A percentile compares a stretch with the other conserved stretches of the same genome.
These are phyloP conservation scores for Gymnocheta viridis DNA, from an alignment of 2,888 invertebrate genomes.

Conservation along the genomic window DNA sequence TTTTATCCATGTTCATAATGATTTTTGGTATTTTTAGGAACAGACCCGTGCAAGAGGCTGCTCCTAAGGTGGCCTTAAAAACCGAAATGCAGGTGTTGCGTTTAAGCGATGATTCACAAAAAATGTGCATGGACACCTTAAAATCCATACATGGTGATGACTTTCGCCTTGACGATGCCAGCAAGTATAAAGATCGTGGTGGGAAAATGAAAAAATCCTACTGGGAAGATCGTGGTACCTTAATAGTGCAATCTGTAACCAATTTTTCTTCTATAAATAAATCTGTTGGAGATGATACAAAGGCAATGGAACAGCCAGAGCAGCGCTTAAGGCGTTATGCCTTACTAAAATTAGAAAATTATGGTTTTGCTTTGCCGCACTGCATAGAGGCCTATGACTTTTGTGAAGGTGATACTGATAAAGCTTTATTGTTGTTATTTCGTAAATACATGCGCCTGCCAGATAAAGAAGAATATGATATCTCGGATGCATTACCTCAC, in stretches of 20 bases:
- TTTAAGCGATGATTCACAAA: slow-evolving; percentile 87
- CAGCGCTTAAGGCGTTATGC: slow-evolving; percentile 88
- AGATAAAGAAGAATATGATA: slow-evolving; percentile 34
- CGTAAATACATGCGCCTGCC: slow-evolving; percentile 85
- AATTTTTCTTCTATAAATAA: slow-evolving; percentile 86
- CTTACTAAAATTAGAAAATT: slow-evolving; percentile 87
- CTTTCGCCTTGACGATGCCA: slow-evolving; percentile 84
- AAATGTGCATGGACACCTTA: slow-evolving; percentile 88
- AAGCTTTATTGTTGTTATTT: slow-evolving; percentile 87
- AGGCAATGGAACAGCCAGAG: slow-evolving; percentile 82
- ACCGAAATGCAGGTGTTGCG: slow-evolving; percentile 89
- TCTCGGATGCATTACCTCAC: not conserved
- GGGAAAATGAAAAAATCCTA: slow-evolving; percentile 87
- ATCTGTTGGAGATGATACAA: slow-evolving; percentile 35
- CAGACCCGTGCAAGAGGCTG: slow-evolving; percentile 81
- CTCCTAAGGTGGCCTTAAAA: slow-evolving; percentile 84
- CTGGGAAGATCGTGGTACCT: slow-evolving; percentile 90
- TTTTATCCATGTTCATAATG: not conserved
- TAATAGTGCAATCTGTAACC: slow-evolving; percentile 85
- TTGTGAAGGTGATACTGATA: slow-evolving; percentile 87
- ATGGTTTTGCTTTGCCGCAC: slow-evolving; percentile 89
- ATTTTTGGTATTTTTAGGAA: slow-evolving; percentile 73
- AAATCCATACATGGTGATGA: slow-evolving; percentile 89
- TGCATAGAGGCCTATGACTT: slow-evolving; percentile 88
- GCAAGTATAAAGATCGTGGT: slow-evolving; percentile 86